Evolutionary conservation across 1,140 invertebrate genomes (phyloP), one percentile per base, ranked within the genome.

Genomic region (Drosophila albomicans): DNA sequence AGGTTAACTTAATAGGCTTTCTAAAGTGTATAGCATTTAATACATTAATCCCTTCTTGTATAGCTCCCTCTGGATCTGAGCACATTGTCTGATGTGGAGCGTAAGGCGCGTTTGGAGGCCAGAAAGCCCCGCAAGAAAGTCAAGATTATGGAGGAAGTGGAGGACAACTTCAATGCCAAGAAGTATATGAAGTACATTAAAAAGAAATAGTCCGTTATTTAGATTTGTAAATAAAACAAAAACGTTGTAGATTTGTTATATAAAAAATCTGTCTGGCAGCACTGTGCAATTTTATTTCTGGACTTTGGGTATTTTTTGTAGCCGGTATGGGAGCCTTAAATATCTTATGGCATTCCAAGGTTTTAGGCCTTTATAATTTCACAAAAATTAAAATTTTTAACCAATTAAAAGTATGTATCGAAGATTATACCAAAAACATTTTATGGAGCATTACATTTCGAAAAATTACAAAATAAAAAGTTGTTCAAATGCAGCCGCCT

Each of bases 21-120:
- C 20, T 0, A 25, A 25, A 25, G 3, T 25, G 20, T 25, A 25
- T 25, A 4, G 20, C 4, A 49, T 45, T 48, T 13, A 30, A 25
- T 16, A 8, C 25, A 16, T 46, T 43, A 15, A 56, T 82, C 64
- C 78, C 20, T 79, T 46, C 94, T 43, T 43, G 95, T 13, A 54
- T 88, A 97, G 95, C 92, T 98, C 51, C 97, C 97, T 1, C 56
- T 97, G 35, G 95, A 98, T 93, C 82, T 98, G 11, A 94, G 93
- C 35, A 93, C 93, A 46, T 91, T 98, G 13, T 94, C 94, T 48
- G 96, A 96, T 85, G 94, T 95, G 56, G 95, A 98, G 92, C 93
- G 94, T 16, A 95, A 95, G 88, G 58, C 88, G 0, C 94, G 95
- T 75, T 57, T 98, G 11, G 94, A 95, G 45, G 94, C 93, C 76